Conservation (phyloP, 2,797 vertebrate genomes). For the Muraenolepis orangiensis region DNA sequence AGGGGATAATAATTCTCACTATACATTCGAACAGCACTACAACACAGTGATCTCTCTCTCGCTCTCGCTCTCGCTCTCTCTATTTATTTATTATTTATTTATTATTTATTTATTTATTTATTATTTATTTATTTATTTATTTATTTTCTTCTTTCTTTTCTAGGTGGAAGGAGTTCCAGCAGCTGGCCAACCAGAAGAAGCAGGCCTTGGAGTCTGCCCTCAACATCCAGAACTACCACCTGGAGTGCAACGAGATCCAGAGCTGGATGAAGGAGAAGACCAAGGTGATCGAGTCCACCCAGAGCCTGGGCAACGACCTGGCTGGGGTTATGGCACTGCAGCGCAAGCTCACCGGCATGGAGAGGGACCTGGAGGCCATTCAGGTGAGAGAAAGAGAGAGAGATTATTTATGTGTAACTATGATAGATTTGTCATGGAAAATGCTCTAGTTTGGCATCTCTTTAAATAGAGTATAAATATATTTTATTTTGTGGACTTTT, state of each 20-base stretch:
- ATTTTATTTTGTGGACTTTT: not conserved
- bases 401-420: not conserved
- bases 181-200: slow-evolving; percentile 84
- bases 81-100: too few relatives aligned
- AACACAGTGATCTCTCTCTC: too few relatives aligned
- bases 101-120: too few relatives aligned
- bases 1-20: too few relatives aligned
- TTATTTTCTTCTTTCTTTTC: not conserved
- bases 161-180: slow-evolving; percentile 89
- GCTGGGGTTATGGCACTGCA: slow-evolving; percentile 90
- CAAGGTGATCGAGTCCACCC: slow-evolving; percentile 94
- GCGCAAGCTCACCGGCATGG: slow-evolving; percentile 90
- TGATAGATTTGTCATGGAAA: too few relatives aligned
- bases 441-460: not conserved
- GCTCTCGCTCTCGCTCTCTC: too few relatives aligned
- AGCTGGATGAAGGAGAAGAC: slow-evolving; percentile 97
- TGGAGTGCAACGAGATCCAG: slow-evolving; percentile 93
- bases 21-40: too few relatives aligned
- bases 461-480: not conserved
- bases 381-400: slow-evolving; percentile 61
- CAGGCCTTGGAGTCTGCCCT: slow-evolving; percentile 84
- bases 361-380: slow-evolving; percentile 91
- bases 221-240: slow-evolving; percentile 92
- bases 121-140: too few relatives aligned
- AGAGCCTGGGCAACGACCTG: slow-evolving; percentile 87